Evolutionary conservation across 2,888 invertebrate species (phyloP).

Genomic region (Vesta saturnalis): DNA sequence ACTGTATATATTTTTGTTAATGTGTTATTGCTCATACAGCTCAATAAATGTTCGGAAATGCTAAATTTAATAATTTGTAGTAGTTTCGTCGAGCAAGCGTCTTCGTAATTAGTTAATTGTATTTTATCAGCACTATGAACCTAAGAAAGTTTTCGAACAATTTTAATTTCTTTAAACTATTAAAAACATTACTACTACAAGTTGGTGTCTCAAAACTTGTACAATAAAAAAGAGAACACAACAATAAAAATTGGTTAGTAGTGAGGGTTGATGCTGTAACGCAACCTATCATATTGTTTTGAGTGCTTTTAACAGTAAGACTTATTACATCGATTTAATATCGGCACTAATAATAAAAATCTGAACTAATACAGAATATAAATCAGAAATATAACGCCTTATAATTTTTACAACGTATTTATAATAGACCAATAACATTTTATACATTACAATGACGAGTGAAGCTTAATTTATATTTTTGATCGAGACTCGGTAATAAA

Average conservation of each 20-base stretch:
- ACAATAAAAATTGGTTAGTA: not conserved
- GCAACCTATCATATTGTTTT: slow-evolving; percentile 8
- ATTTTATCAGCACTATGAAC: too few species aligned
- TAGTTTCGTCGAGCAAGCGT: too few species aligned
- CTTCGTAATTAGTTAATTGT: too few species aligned
- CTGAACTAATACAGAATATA: slow-evolving; percentile 23
- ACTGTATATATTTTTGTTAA: too few species aligned
- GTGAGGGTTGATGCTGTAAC: not conserved
- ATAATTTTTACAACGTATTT: slow-evolving; percentile 34
- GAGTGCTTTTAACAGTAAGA: slow-evolving; percentile 22
- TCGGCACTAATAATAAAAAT: slow-evolving; percentile 17
- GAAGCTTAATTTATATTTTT: slow-evolving; percentile 35
- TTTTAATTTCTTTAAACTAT: too few species aligned
- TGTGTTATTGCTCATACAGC: too few species aligned
- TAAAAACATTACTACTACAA: too few species aligned
- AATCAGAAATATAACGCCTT: slow-evolving; percentile 32
- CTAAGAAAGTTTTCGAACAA: too few species aligned
- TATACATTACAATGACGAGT: slow-evolving; percentile 15
- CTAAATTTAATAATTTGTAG: too few species aligned
- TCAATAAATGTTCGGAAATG: too few species aligned
- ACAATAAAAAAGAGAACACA: too few species aligned
- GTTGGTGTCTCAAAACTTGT: too few species aligned
- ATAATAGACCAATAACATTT: slow-evolving; percentile 28
- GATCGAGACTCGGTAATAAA: slow-evolving; percentile 34
- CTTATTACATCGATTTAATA: slow-evolving; percentile 30